Evolutionary conservation across 2,797 vertebrate species (phyloP), one percentile per base, ranked within the genome.

Genomic region (Melanotaenia pygmaea): DNA sequence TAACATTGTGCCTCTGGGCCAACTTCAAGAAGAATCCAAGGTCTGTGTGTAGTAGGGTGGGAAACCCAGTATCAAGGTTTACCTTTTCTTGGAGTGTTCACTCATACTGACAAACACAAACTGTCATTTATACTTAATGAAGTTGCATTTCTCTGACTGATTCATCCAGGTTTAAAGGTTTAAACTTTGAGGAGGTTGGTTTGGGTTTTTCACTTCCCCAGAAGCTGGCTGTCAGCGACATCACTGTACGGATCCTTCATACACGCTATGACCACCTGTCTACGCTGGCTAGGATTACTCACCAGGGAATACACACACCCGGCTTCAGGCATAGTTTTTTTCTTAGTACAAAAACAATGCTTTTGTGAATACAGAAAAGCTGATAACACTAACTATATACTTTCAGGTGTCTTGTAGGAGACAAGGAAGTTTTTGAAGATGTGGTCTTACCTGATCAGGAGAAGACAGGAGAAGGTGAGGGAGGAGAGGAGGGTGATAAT

Each of bases 21-120:
- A 99, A 99, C 90, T 94, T 99, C 70, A 96, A 93, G 84, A 97
- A 96, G 91, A 96, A 96, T 77, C 85, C 92, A 61, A 97, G 95
- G 98, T 97, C 81, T 68, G 64, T 71, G 54, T 50, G 3, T 28
- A 6, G 51, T 28, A 5, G 22, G 9, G 53, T 18, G 3, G 28
- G 20, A 16, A 37, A 67, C 0, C 9, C 34, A 6, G 11, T 65
- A 28, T 28, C 3, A 12, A 24, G 22, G 22, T 22, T 11, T 22
- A 11, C 47, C 18, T 50, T 22, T 9, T 45, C 4, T 0, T 45
- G n/a, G 20, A 22, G 6, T n/a, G 8, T 28, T 20, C 7, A 22
- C 20, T 34, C n/a, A 3, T 5, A 24, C 6, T 20, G 51, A 28
- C 14, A 18, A 32, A 14, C 37, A 37, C 28, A 32, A 30, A n/a